Evolutionary conservation across 2,888 invertebrate species (phyloP).

Genomic region (Diaprepes abbreviatus): DNA sequence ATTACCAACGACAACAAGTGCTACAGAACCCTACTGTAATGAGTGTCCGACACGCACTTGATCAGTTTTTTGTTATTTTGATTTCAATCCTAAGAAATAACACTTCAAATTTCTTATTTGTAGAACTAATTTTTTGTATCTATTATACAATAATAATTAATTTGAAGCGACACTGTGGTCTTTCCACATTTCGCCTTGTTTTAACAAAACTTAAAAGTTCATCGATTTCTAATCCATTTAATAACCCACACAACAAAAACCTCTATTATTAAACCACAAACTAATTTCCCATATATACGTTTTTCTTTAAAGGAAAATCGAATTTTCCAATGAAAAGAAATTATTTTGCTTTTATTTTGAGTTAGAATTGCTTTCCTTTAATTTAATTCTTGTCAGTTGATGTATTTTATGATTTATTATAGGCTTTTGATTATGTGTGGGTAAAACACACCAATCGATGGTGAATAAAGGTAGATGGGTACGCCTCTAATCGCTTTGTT

Average conservation of each 20-base stretch:
- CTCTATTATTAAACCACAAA: conserved; percentile 26
- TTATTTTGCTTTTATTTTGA: conserved; percentile 45
- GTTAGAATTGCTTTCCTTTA: conserved; percentile 41
- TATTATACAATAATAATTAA: no score
- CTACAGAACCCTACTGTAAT: no score
- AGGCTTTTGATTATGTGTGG: conserved; percentile 9
- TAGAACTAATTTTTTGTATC: no score
- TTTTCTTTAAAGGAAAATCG: conserved; percentile 30
- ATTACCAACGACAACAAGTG: no score
- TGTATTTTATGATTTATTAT: conserved; percentile 36
- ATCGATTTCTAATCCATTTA: conserved; percentile 40
- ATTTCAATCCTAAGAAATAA: no score
- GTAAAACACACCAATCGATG: conserved; percentile 24
- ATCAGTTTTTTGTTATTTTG: no score
- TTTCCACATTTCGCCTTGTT: background rate
- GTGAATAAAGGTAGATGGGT: conserved; percentile 5
- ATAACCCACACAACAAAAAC: conserved; percentile 25
- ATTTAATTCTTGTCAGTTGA: conserved; percentile 38
- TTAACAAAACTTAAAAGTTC: conserved; percentile 32
- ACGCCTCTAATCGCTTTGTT: conserved; percentile 19
- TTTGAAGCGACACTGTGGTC: no score
- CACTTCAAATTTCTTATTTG: no score
- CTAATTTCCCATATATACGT: conserved; percentile 42
- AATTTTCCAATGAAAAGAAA: conserved; percentile 40
- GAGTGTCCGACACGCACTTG: no score